phyloP scores from a whole-genome alignment of 2,113 vertebrate species.

The Melanostigma gelatinosum region DNA sequence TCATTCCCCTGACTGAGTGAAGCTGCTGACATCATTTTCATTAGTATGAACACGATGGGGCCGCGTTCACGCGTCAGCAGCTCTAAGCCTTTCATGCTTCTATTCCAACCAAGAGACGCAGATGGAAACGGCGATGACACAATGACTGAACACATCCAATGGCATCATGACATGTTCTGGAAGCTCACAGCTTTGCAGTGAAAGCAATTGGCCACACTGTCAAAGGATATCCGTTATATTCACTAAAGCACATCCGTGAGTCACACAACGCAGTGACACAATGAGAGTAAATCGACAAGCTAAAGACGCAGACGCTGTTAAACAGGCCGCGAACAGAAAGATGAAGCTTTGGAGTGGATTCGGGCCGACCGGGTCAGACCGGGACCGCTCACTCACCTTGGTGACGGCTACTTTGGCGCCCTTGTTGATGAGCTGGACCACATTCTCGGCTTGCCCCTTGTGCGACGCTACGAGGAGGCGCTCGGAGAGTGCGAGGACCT shows the following conservation, averaged over 20 bases:
- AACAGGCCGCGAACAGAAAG: no score
- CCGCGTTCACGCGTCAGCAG: background rate
- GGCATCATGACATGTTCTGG: no score
- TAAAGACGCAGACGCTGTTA: no score
- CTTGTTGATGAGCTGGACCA: conserved; percentile 99
- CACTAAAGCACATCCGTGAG: no score
- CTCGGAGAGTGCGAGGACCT: conserved; percentile 94
- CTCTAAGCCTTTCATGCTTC: background rate
- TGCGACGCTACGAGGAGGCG: conserved; percentile 96
- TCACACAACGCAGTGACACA: no score
- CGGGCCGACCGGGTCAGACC: no score
- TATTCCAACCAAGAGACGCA: background rate
- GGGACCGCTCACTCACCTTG: conserved; percentile 88
- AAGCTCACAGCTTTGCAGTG: no score
- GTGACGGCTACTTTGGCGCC: conserved; percentile 97
- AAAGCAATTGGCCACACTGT: no score
- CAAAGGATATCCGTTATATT: no score
- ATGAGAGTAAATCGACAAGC: no score
- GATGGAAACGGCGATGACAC: background rate
- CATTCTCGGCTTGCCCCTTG: conserved; percentile 97
- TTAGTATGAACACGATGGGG: background rate
- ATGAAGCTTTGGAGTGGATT: no score
- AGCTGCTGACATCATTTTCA: conserved; percentile 2
- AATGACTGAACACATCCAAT: no score
- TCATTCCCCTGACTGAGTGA: background rate